phyloP scores from a whole-genome alignment of 2,797 vertebrate genomes.

The Numenius phaeopus region DNA sequence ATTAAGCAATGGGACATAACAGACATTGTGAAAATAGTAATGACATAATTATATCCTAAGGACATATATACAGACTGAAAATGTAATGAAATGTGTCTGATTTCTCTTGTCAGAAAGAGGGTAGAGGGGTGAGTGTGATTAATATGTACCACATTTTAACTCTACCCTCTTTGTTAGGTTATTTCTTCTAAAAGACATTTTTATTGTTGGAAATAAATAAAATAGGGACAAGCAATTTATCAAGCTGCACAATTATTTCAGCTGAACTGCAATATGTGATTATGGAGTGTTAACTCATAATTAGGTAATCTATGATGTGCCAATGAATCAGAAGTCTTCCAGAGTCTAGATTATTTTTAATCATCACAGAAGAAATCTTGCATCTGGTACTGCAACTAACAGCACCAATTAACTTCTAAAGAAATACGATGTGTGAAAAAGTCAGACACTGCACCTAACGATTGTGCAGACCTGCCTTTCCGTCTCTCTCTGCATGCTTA shows the following conservation, averaged over 20 bases:
- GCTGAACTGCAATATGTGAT: not conserved
- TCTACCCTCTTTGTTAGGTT: not conserved
- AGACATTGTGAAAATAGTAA: constrained; percentile 2
- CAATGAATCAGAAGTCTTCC: not conserved
- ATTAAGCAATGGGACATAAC: not conserved
- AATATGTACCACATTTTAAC: not conserved
- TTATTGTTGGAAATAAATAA: constrained; percentile 36
- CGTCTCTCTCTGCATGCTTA: not conserved
- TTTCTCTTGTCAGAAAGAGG: not conserved
- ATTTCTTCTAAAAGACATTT: not conserved
- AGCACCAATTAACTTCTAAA: not conserved
- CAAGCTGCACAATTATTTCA: not conserved
- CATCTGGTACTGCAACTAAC: not conserved
- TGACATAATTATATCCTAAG: not conserved
- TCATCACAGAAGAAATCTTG: not conserved
- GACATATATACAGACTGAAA: not conserved
- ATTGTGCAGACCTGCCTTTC: not conserved
- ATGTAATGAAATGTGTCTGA: not conserved
- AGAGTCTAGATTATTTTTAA: not conserved
- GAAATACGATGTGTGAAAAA: not conserved
- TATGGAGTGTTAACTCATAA: not conserved
- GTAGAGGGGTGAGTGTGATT: not conserved
- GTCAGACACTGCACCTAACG: not conserved
- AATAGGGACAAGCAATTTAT: not conserved
- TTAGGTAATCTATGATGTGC: not conserved